phyloP scores from a whole-genome alignment of 2,888 invertebrate genomes.

The Sicus ferrugineus region DNA sequence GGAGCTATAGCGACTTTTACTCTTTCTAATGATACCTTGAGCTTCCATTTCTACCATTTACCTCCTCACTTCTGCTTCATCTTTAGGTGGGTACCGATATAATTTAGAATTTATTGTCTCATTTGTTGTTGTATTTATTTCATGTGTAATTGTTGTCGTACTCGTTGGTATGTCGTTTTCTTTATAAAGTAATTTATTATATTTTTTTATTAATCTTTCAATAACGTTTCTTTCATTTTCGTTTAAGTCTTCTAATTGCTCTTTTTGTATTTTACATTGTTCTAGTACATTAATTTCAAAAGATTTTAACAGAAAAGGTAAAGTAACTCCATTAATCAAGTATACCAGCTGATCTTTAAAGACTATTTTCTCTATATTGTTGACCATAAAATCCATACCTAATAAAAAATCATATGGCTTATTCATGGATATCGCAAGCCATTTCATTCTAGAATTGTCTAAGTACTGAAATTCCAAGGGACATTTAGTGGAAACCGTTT shows the following conservation, averaged over 20 bases:
- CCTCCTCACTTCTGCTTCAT: conserved; percentile 32
- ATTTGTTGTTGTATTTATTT: no score
- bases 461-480: no score
- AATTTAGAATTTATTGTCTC: no score
- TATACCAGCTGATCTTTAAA: conserved; percentile 33
- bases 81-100: conserved; percentile 24
- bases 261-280: no score
- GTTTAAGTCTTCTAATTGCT: conserved; percentile 35
- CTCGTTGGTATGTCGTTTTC: conserved; percentile 34
- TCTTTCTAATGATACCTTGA: no score
- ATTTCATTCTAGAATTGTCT: no score
- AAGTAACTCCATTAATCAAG: conserved; percentile 28
- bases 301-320: conserved; percentile 36
- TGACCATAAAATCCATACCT: conserved; percentile 35
- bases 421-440: no score
- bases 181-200: conserved; percentile 37
- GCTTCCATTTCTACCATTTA: no score
- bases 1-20: conserved; percentile 31
- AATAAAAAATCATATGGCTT: no score
- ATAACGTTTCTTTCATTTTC: conserved; percentile 32
- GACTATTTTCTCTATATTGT: conserved; percentile 36
- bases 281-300: conserved; percentile 35
- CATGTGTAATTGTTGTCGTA: no score
- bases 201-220: no score
- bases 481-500: conserved; percentile 39